Evolutionary conservation across 2,113 vertebrate genomes (phyloP), one percentile per base, ranked within the genome.

Genomic region (Microcebus ravelobensis): DNA sequence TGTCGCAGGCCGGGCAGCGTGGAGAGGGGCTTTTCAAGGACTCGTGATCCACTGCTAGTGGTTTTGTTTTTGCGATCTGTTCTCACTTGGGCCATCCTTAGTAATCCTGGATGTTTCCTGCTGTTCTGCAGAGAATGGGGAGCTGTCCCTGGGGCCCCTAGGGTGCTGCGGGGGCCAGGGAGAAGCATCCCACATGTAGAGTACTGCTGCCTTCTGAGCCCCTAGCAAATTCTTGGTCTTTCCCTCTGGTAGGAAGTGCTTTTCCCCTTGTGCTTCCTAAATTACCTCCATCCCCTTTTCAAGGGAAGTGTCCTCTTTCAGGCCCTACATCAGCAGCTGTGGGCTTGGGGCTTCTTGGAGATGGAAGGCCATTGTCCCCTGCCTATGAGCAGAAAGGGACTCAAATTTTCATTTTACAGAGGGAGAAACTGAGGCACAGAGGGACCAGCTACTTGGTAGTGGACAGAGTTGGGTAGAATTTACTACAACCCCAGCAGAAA

Each of bases 61-160:
- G 80, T 97, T 97, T 97, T 94, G 97, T 81, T 98, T 95, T 94
- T 74, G 96, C 97, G 97, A 92, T 97, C 79, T 79, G 65, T 96
- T 96, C 98, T 70, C 90, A 73, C 55, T 7, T 55, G 20, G 67
- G 57, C 84, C 84, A 94, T 80, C 90, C 68, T 76, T 67, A 61
- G 82, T 95, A 96, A 97, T 97, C 10, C 0, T 98, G 97, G 87
- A 86, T 89, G 91, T 93, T 97, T 94, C 87, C 42, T 94, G 73
- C 88, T 0, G 6, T 80, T 96, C 87, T 73, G 67, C 67, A 85
- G 39, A 79, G 61, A 67, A 71, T 3, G 15, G n/a, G 63, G 83
- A n/a, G 77, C 92, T 88, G 87, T 94, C 94, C 63, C 95, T 67
- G 84, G 91, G 96, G 70, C 81, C 91, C 0, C 79, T 77, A 25